Conservation (phyloP, 2,888 invertebrate species). For the Drosophila conformis region DNA sequence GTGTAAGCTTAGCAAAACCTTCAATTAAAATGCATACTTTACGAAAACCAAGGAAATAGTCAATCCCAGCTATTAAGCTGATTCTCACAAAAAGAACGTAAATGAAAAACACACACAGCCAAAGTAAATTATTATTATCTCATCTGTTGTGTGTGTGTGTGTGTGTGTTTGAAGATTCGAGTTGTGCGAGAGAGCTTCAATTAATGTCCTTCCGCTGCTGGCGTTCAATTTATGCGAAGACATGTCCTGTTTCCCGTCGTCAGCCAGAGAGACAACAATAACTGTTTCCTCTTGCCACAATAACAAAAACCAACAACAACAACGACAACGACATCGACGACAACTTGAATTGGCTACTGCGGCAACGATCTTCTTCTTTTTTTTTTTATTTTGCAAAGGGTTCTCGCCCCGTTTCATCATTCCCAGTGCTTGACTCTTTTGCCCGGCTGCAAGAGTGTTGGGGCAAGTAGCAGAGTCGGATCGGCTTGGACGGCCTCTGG, state of each 20-base stretch:
- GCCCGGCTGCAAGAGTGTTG: conserved; percentile 12
- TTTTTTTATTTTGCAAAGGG: conserved; percentile 52
- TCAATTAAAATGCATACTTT: conserved; percentile 11
- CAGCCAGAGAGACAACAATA: conserved; percentile 62
- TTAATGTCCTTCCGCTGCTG: conserved; percentile 76
- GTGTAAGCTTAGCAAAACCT: neutral
- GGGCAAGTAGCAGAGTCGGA: conserved; percentile 14
- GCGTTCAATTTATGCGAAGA: conserved; percentile 74
- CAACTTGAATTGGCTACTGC: conserved; percentile 55
- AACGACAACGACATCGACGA: conserved; percentile 26
- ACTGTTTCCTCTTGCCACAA: conserved; percentile 72
- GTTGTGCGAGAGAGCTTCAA: conserved; percentile 38
- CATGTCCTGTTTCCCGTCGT: conserved; percentile 80
- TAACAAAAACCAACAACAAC: conserved; percentile 11
- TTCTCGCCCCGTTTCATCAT: conserved; percentile 37
- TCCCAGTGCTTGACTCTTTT: conserved; percentile 51
- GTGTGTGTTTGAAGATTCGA: conserved; percentile 23
- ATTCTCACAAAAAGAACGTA: neutral
- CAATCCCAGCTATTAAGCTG: neutral
- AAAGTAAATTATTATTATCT: conserved; percentile 18
- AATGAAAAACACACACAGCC: neutral
- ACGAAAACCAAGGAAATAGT: neutral
- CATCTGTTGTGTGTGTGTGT: conserved; percentile 7
- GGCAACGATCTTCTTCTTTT: conserved; percentile 40
- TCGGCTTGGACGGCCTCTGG: conserved; percentile 30